phyloP scores from a whole-genome alignment of 2,888 invertebrate species.

The Polyommatus icarus region DNA sequence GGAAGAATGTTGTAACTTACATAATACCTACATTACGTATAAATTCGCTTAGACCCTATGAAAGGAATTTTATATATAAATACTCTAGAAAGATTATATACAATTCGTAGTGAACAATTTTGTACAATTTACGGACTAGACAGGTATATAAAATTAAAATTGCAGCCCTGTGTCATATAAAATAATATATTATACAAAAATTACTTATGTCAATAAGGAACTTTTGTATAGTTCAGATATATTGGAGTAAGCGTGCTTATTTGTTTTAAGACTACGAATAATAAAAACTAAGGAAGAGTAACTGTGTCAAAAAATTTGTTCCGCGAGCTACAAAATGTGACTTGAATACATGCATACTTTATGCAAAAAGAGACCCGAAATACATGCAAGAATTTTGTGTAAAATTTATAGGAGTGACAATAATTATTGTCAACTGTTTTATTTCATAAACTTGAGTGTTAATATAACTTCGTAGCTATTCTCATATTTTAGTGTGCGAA shows the following conservation, averaged over 20 bases:
- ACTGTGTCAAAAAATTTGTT: too few relatives aligned
- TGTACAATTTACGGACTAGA: slow-evolving; percentile 57
- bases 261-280: too few relatives aligned
- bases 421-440: too few relatives aligned
- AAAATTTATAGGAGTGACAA: too few relatives aligned
- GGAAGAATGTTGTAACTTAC: background rate
- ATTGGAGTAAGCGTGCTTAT: background rate
- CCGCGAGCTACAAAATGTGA: too few relatives aligned
- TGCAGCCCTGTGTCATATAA: slow-evolving; percentile 10
- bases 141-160: slow-evolving; percentile 21
- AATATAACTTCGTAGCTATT: too few relatives aligned
- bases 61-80: slow-evolving; percentile 56
- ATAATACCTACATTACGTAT: slow-evolving; percentile 2
- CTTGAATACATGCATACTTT: too few relatives aligned
- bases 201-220: background rate
- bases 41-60: slow-evolving; percentile 34
- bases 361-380: too few relatives aligned
- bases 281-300: too few relatives aligned
- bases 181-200: background rate
- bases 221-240: background rate
- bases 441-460: too few relatives aligned
- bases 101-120: slow-evolving; percentile 51
- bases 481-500: too few relatives aligned
- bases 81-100: slow-evolving; percentile 43
- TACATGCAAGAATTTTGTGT: too few relatives aligned